Base-by-base conservation (phyloP, 1,140 invertebrate genomes). In the Adoxophyes honmai region DNA sequence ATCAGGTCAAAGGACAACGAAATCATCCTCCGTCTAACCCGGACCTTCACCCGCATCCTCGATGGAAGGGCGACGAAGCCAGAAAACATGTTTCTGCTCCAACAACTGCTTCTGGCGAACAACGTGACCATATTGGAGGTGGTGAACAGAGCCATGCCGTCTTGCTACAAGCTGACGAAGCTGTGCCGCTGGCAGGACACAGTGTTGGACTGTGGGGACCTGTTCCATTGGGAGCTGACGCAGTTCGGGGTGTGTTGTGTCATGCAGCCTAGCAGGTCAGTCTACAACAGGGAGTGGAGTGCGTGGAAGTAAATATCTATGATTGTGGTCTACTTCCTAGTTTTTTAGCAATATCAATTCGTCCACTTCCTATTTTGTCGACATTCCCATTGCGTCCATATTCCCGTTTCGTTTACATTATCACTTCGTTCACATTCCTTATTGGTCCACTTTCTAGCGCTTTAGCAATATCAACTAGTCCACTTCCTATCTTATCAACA, bases 181-280 rank as follows among this genome's bases (percentile, higher is more conserved):
- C 69, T 58, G 15, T 87, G 84, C 55, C 64, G 74, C 6, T 80
- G 75, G 75, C 73, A 77, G 13, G 53, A 60, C 9, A 55, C 6
- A 1, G 59, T 48, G 5, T 37, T 80, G 8, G 56, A 73, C 0
- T 85, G 84, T 54, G 56, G 54, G 0, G n/a, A 61, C 0, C 55
- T 87, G 13, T 85, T 87, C 54, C 8, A 58, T 0, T 73, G 70
- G 35, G 64, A 75, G 15, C 15, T 84, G 1, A 81, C 79, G 1
- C 48, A 62, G 8, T 78, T 75, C 72, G 79, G 81, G 0, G 55
- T 75, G 0, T 87, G 84, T 57, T 87, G 84, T 38, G 62, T 85
- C 8, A 71, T 73, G 55, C 53, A 62, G 7, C 64, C 75, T 6
- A 11, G 59, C 14, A 73, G 64, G 83, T 82, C 55, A 73, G 64